A percentile compares a stretch with the other conserved stretches of the same genome.
These are phyloP conservation scores for Sebastes nivosus DNA, from an alignment of 2,797 vertebrate species.

Conservation along the genomic window DNA sequence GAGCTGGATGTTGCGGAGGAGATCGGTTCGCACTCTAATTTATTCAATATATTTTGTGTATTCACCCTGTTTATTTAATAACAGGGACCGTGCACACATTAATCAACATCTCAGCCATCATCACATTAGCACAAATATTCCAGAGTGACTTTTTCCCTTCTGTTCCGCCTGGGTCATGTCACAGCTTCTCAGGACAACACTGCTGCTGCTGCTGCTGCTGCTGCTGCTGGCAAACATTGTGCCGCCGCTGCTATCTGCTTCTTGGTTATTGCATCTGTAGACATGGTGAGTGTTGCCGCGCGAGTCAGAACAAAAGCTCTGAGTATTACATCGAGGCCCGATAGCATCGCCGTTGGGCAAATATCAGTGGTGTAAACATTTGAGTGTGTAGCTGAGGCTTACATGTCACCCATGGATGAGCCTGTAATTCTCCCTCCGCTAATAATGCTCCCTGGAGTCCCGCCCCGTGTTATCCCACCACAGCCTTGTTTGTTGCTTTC, in stretches of 20 bases:
- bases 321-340: slow-evolving; percentile 69
- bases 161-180: slow-evolving; percentile 56
- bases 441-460: slow-evolving; percentile 68
- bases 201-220: slow-evolving; percentile 22
- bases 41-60: slow-evolving; percentile 83
- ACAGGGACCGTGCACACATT: slow-evolving; percentile 74
- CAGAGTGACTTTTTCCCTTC: slow-evolving; percentile 45
- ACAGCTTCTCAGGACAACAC: slow-evolving; percentile 59
- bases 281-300: slow-evolving; percentile 57
- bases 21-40: slow-evolving; percentile 75
- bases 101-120: slow-evolving; percentile 79
- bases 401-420: slow-evolving; percentile 79
- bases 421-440: slow-evolving; percentile 67
- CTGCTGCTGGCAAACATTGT: slow-evolving; percentile 52
- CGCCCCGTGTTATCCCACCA: slow-evolving; percentile 36
- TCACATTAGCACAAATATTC: slow-evolving; percentile 70
- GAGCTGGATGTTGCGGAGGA: slow-evolving; percentile 76
- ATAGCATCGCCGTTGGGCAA: slow-evolving; percentile 72
- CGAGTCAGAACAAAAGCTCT: slow-evolving; percentile 74
- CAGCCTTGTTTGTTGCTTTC: slow-evolving; percentile 15
- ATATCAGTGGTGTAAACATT: slow-evolving; percentile 77
- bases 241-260: slow-evolving; percentile 62
- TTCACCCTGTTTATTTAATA: slow-evolving; percentile 83
- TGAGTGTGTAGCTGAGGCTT: slow-evolving; percentile 68
- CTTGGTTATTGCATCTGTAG: slow-evolving; percentile 72